phyloP scores from a whole-genome alignment of 2,888 invertebrate genomes.

The Acleris sparsana region DNA sequence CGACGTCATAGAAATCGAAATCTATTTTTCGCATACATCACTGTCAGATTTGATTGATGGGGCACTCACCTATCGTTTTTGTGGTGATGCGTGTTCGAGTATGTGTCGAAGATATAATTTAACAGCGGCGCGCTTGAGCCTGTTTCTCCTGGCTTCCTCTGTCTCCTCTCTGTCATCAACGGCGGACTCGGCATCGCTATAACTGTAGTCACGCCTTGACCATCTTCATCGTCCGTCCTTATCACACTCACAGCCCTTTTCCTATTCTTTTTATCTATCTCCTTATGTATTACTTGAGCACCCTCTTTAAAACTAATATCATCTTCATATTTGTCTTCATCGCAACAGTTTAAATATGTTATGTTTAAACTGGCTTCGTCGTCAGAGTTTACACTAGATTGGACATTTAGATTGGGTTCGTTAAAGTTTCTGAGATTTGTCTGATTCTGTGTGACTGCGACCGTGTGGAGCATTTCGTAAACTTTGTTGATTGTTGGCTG shows the following conservation, averaged over 20 bases:
- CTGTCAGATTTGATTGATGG: slow-evolving; percentile 29
- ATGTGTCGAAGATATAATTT: slow-evolving; percentile 78
- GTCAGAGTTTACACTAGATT: slow-evolving; percentile 53
- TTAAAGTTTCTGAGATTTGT: slow-evolving; percentile 56
- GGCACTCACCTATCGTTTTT: slow-evolving; percentile 71
- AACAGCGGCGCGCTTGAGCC: slow-evolving; percentile 75
- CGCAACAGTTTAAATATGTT: slow-evolving; percentile 15
- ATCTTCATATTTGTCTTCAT: slow-evolving; percentile 35
- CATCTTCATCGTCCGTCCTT: slow-evolving; percentile 47
- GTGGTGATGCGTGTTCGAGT: slow-evolving; percentile 74
- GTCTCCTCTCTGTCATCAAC: slow-evolving; percentile 58
- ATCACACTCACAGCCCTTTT: slow-evolving; percentile 61
- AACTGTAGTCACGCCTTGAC: slow-evolving; percentile 39
- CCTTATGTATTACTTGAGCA: slow-evolving; percentile 54
- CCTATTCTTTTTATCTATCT: slow-evolving; percentile 54
- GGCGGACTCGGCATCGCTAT: slow-evolving; percentile 52
- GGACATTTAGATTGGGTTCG: slow-evolving; percentile 56
- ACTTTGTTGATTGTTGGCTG: slow-evolving; percentile 71
- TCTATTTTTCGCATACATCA: slow-evolving; percentile 26
- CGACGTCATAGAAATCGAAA: slow-evolving; percentile 1
- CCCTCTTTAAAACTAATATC: slow-evolving; percentile 48
- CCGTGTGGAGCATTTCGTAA: slow-evolving; percentile 73
- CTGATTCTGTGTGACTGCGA: slow-evolving; percentile 56
- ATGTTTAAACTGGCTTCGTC: slow-evolving; percentile 48
- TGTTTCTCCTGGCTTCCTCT: slow-evolving; percentile 66